A percentile compares a stretch with the other conserved stretches of the same genome.
These are phyloP conservation scores for Neodiprion lecontei DNA, from an alignment of 1,140 invertebrate genomes.

Conservation along the genomic window DNA sequence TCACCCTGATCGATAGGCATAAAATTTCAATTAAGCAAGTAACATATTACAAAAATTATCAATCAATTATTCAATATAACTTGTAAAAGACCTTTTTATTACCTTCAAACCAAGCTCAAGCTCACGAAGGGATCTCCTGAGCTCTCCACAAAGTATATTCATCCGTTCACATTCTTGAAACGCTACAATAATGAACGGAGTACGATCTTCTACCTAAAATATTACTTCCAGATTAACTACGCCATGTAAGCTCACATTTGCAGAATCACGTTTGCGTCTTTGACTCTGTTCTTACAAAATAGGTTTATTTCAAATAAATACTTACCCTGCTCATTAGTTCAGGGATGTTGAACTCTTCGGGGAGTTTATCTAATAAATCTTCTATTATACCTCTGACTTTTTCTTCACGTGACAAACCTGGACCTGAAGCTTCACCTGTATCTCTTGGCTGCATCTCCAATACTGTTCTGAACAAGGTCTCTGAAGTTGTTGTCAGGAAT, in stretches of 20 bases:
- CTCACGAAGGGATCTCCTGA: constrained; percentile 83
- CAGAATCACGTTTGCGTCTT: not conserved
- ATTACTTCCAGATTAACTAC: constrained; percentile 3
- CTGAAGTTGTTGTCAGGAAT: constrained; percentile 86
- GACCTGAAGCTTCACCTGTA: constrained; percentile 70
- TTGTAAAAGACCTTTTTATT: constrained; percentile 36
- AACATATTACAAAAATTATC: not conserved
- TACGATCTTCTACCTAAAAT: constrained; percentile 78
- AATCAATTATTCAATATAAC: constrained; percentile 17
- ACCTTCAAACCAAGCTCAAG: constrained; percentile 88
- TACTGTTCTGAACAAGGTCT: constrained; percentile 87
- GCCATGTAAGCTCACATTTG: not conserved
- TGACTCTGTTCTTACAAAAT: not conserved
- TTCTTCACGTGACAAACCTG: constrained; percentile 78
- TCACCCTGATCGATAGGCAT: constrained; percentile 72
- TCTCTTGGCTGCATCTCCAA: constrained; percentile 93
- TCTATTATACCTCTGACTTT: constrained; percentile 84
- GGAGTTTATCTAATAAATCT: constrained; percentile 88
- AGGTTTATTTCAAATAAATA: not conserved
- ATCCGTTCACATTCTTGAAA: constrained; percentile 96
- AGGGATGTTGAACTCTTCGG: constrained; percentile 85
- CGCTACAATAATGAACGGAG: constrained; percentile 90
- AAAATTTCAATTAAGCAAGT: too few relatives aligned
- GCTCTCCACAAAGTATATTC: constrained; percentile 85
- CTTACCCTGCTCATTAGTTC: constrained; percentile 83